Conservation (phyloP, 2,797 vertebrate genomes). For the Lateolabrax maculatus region DNA sequence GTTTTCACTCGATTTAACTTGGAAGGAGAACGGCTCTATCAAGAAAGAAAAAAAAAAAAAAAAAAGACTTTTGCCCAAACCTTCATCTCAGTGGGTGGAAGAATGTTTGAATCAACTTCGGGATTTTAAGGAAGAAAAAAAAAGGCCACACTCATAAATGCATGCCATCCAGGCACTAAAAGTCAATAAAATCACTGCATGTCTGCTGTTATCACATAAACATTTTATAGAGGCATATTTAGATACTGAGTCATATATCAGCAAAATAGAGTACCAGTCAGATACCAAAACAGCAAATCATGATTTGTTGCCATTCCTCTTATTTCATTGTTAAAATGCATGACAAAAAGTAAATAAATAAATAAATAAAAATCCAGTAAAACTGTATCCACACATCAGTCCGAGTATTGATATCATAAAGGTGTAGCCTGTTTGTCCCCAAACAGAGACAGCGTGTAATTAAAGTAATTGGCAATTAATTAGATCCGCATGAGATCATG, state of each 20-base stretch:
- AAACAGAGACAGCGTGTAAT: conserved; percentile 59
- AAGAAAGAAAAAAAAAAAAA: background rate
- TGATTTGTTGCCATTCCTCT: background rate
- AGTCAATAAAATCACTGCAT: conserved; percentile 57
- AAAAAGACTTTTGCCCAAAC: conserved; percentile 22
- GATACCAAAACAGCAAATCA: conserved; percentile 5
- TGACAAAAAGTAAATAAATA: no score
- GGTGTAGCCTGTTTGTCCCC: conserved; percentile 8
- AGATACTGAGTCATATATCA: conserved; percentile 61
- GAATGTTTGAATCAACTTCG: conserved; percentile 31
- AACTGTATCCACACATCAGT: background rate
- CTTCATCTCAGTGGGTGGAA: conserved; percentile 41
- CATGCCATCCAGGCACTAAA: conserved; percentile 51
- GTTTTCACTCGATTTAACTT: conserved; percentile 62
- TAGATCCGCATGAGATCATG: conserved; percentile 77
- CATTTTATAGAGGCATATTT: conserved; percentile 62
- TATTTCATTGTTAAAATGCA: background rate
- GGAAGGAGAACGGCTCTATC: conserved; percentile 22
- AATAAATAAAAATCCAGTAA: background rate
- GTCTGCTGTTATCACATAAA: conserved; percentile 60
- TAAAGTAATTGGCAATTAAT: conserved; percentile 83
- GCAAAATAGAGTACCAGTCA: conserved; percentile 13
- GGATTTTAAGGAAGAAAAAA: conserved; percentile 26
- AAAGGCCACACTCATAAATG: conserved; percentile 50
- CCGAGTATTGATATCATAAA: conserved; percentile 22